Evolutionary conservation across 2,797 vertebrate genomes (phyloP).

Genomic region (Propithecus deckenii): DNA sequence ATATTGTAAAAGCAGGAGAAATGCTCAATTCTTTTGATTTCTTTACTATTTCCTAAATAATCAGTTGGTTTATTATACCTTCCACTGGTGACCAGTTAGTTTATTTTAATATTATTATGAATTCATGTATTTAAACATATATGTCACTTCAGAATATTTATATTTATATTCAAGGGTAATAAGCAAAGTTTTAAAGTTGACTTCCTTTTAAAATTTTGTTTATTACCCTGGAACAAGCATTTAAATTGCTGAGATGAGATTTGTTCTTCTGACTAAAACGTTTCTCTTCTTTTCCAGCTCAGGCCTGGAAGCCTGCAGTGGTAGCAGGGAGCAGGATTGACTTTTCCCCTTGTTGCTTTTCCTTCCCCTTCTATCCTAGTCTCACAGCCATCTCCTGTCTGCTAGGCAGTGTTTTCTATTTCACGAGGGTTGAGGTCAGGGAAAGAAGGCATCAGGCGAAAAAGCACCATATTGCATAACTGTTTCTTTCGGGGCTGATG

Average conservation of each 20-base stretch:
- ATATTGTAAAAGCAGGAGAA: not conserved
- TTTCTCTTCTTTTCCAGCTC: not conserved
- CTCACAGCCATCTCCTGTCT: not conserved
- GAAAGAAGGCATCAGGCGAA: not conserved
- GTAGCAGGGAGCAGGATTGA: not conserved
- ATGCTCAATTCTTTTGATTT: not conserved
- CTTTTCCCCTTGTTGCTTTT: not conserved
- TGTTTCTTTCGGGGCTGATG: not conserved
- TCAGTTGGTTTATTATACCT: not conserved
- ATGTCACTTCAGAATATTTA: too few species aligned
- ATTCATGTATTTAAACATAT: not conserved
- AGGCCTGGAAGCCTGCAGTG: not conserved
- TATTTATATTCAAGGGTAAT: not conserved
- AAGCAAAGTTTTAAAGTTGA: not conserved
- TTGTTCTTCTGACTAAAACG: not conserved
- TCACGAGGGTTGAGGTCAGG: not conserved
- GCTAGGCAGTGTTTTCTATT: not conserved
- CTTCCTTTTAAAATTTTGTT: not conserved
- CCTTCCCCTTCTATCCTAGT: not conserved
- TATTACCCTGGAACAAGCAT: not conserved
- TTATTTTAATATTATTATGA: not conserved
- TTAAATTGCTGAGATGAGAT: slow-evolving; percentile 1
- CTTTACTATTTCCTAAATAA: not conserved
- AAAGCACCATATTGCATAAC: not conserved
- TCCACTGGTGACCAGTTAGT: not conserved